These are phyloP conservation scores for Lingula anatina DNA, from an alignment of 2,888 invertebrate genomes.

Conservation along the genomic window DNA sequence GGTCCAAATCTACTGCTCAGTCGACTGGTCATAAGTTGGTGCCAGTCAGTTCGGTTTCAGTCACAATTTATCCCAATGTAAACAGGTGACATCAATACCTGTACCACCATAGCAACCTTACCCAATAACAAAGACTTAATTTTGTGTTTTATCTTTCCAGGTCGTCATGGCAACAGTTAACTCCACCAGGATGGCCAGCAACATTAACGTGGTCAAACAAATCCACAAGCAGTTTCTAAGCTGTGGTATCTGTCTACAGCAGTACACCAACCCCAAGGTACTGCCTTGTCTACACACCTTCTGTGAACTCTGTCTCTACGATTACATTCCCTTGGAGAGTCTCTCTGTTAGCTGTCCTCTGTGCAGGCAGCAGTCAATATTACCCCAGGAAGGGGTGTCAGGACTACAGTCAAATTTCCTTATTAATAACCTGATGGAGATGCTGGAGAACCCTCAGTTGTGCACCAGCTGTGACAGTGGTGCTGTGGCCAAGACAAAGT, in stretches of 20 bases:
- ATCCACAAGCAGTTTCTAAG: slow-evolving; percentile 37
- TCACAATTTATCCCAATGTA: too few species aligned
- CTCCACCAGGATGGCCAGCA: slow-evolving; percentile 29
- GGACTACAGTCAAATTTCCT: slow-evolving; percentile 54
- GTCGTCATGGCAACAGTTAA: too few species aligned
- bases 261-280: slow-evolving; percentile 50
- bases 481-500: slow-evolving; percentile 34
- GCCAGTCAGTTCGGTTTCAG: too few species aligned
- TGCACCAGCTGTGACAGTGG: slow-evolving; percentile 33
- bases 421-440: slow-evolving; percentile 52
- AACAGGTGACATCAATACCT: too few species aligned
- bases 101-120: too few species aligned
- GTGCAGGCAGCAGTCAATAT: slow-evolving; percentile 55
- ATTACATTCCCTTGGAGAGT: slow-evolving; percentile 54
- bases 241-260: slow-evolving; percentile 49
- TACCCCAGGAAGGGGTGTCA: slow-evolving; percentile 54
- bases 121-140: too few species aligned
- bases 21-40: too few species aligned
- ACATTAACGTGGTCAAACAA: slow-evolving; percentile 22
- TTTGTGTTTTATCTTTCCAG: too few species aligned
- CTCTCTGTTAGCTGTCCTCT: slow-evolving; percentile 55
- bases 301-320: slow-evolving; percentile 53
- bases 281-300: slow-evolving; percentile 57
- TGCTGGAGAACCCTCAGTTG: slow-evolving; percentile 33
- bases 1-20: too few species aligned